Evolutionary conservation across 2,888 invertebrate species (phyloP), one percentile per base, ranked within the genome.

Genomic region (Drosophila stalkeri): DNA sequence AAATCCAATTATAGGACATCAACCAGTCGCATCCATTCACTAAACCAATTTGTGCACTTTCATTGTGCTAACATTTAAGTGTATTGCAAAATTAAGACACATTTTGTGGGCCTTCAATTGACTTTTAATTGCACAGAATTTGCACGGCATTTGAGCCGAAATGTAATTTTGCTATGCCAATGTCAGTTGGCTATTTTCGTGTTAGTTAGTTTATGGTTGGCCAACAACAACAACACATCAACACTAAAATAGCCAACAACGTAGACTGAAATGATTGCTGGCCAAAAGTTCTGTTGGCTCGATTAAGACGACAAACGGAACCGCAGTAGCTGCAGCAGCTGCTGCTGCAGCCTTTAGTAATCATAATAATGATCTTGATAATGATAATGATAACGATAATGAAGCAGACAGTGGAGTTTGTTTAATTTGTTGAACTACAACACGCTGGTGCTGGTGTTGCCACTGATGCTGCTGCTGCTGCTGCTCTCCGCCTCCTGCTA

Each of bases 231-330:
- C 49, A 49, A 69, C 75, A 66, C 75, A 65, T 75, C 86, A 81
- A 85, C 85, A 84, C 55, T 79, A 64, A 57, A 47, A 60, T 39
- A 20, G 59, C 39, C 60, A 77, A 43, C 65, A 72, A 27, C 16
- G 12, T 14, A 6, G 51, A 61, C 51, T 68, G 54, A 62, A 69
- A 55, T 65, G 62, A 63, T 46, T 70, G 72, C 63, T 80, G 89
- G 69, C 72, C 72, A 67, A 77, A 77, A 86, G 86, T 80, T 82
- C 68, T 54, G 27, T 69, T 69, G 66, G 44, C 72, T 80, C 81
- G 75, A 82, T 86, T 75, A 83, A 86, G 86, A 83, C 81, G 83
- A 82, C 83, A 88, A 83, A 75, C 75, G 77, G 80, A 71, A 86
- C 88, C 84, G 64, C 86, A 51, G 49, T 27, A 8, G 46, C 46